A percentile compares a stretch with the other conserved stretches of the same genome.
Conservation (phyloP, 2,888 invertebrate species). For the Drosophila mayaguana region DNA sequence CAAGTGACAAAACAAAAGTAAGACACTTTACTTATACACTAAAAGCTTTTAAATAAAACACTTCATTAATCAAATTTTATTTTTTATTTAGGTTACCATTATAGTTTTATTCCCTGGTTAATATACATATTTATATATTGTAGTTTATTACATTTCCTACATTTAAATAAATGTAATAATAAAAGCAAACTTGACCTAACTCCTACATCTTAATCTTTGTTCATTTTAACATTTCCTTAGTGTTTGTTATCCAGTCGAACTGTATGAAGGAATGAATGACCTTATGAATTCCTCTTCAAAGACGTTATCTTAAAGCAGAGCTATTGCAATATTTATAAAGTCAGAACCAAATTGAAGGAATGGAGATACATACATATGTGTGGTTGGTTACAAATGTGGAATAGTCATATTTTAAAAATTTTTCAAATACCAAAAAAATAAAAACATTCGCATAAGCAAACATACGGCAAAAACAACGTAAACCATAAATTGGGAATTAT, state of each 20-base stretch:
- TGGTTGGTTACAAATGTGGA: conserved; percentile 47
- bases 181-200: conserved; percentile 57
- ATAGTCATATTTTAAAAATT: conserved; percentile 37
- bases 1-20: too few relatives aligned
- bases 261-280: conserved; percentile 45
- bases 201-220: conserved; percentile 54
- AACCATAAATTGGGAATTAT: conserved; percentile 15
- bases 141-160: conserved; percentile 62
- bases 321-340: conserved; percentile 31
- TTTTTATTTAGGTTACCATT: conserved; percentile 19
- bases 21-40: background rate
- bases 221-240: conserved; percentile 44
- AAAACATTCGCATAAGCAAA: conserved; percentile 26
- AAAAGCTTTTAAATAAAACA: background rate
- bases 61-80: background rate
- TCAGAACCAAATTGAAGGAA: conserved; percentile 55
- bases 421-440: conserved; percentile 46
- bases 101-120: conserved; percentile 59
- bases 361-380: conserved; percentile 52
- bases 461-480: conserved; percentile 30
- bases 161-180: conserved; percentile 56
- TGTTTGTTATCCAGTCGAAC: conserved; percentile 47
- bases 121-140: conserved; percentile 69
- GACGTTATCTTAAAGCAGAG: conserved; percentile 35
- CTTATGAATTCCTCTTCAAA: conserved; percentile 36